These are phyloP conservation scores for Carcina quercana DNA, from an alignment of 2,888 invertebrate genomes.

Conservation along the genomic window DNA sequence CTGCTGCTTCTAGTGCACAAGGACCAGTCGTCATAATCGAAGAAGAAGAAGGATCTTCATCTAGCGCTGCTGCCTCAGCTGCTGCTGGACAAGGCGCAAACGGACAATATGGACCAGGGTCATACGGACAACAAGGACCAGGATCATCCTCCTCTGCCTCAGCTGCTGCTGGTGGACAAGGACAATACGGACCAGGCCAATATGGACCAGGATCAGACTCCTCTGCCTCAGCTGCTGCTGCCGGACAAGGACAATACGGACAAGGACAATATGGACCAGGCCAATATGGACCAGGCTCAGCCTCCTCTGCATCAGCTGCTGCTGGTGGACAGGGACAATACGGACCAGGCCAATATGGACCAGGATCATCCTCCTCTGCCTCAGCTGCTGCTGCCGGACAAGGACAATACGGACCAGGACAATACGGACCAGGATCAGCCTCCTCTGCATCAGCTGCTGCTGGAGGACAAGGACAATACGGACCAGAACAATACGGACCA, in stretches of 20 bases:
- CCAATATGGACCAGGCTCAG: conserved; percentile 6
- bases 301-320: conserved; percentile 14
- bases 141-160: conserved; percentile 2
- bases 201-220: conserved; percentile 3
- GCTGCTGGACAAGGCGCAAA: conserved; percentile 1
- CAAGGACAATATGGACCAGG: not conserved
- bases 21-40: not conserved
- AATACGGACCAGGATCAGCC: not conserved
- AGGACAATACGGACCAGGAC: not conserved
- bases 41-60: conserved; percentile 5
- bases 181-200: not conserved
- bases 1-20: not conserved
- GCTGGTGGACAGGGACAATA: conserved; percentile 4
- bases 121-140: conserved; percentile 3
- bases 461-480: conserved; percentile 4
- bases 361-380: not conserved
- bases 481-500: not conserved
- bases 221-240: conserved; percentile 2
- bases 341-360: conserved; percentile 1
- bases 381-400: conserved; percentile 1
- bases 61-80: conserved; percentile 1
- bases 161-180: conserved; percentile 1
- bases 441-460: not conserved
- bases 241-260: not conserved
- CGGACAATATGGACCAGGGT: not conserved